Base-by-base conservation (phyloP, 2,888 invertebrate genomes). In the Macrostomum cliftonense region DNA sequence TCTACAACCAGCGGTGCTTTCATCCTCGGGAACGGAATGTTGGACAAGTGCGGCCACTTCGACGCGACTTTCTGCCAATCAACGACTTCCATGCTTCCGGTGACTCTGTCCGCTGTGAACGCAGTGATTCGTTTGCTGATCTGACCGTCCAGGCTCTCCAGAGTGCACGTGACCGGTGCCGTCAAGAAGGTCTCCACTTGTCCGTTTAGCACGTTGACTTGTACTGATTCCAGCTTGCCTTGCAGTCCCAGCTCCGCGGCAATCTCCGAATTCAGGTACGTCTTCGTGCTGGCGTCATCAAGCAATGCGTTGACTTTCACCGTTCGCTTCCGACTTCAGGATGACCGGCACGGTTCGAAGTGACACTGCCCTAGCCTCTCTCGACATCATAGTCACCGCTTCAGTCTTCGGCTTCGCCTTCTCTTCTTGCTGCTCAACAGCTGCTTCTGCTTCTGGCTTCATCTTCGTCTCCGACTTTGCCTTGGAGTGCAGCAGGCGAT, bases 211-310 rank as follows among this genome's bases (percentile, higher is more conserved):
- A 46, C 46, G 19, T 36, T 20, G 4, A 46, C 20, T 13, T 17
- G 20, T n/a, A 46, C n/a, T 1, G 9, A 12, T 14, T 37, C 39
- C 11, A 13, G 16, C 20, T 39, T 13, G 19, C 46, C 48, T 4
- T 39, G 28, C 5, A 55, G 39, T 9, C 51, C 53, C 12, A 50
- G 42, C 37, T 55, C 52, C 7, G 51, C 28, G 1, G 50, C 53
- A n/a, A 52, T 48, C 40, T 52, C 52, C 2, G 36, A 17, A 45
- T 55, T 54, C 2, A 55, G 37, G 42, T 54, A 55, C 13, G 55
- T 54, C 37, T 50, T 51, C 12, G 54, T 55, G 37, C 54, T 56
- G 1, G 50, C 56, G 47, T 56, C 56, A 48, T 51, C 54, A n/a
- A 56, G 40, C 36, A 55, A 19, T 4, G 56, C 55, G 43, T 56